Evolutionary conservation across 2,888 invertebrate genomes (phyloP).

Genomic region (Tenthredo distinguenda): DNA sequence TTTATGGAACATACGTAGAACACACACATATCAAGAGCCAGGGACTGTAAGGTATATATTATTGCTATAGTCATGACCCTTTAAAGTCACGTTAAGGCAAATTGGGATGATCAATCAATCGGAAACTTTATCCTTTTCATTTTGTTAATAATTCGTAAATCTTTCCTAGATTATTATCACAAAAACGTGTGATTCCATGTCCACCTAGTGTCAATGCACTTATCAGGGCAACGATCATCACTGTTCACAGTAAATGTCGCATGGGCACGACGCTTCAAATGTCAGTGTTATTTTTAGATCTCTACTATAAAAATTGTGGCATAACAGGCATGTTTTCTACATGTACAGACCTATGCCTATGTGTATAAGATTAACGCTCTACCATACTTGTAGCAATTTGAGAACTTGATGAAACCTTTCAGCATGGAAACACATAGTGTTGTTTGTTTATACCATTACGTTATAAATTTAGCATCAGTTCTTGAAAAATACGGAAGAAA

Average conservation of each 20-base stretch:
- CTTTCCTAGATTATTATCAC: neutral
- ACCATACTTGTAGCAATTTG: neutral
- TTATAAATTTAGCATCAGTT: neutral
- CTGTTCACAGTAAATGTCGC: slow-evolving; percentile 69
- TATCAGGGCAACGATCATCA: slow-evolving; percentile 20
- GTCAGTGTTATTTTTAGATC: slow-evolving; percentile 72
- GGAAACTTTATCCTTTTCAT: neutral
- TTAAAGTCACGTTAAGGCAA: neutral
- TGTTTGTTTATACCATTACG: slow-evolving; percentile 7
- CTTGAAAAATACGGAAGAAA: slow-evolving; percentile 17
- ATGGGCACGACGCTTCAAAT: slow-evolving; percentile 67
- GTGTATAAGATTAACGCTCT: neutral
- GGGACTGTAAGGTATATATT: slow-evolving; percentile 61
- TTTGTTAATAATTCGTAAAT: neutral
- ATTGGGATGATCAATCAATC: neutral
- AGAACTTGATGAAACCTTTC: slow-evolving; percentile 21
- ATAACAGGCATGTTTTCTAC: slow-evolving; percentile 10
- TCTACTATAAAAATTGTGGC: slow-evolving; percentile 53
- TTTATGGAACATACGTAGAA: slow-evolving; percentile 69
- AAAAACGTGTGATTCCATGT: neutral
- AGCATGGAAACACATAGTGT: slow-evolving; percentile 13
- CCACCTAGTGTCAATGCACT: slow-evolving; percentile 14
- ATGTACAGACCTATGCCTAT: neutral
- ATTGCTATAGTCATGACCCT: slow-evolving; percentile 42
- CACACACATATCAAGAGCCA: slow-evolving; percentile 66